These are phyloP conservation scores for Bombus huntii DNA, from an alignment of 1,140 invertebrate species.

Conservation along the genomic window DNA sequence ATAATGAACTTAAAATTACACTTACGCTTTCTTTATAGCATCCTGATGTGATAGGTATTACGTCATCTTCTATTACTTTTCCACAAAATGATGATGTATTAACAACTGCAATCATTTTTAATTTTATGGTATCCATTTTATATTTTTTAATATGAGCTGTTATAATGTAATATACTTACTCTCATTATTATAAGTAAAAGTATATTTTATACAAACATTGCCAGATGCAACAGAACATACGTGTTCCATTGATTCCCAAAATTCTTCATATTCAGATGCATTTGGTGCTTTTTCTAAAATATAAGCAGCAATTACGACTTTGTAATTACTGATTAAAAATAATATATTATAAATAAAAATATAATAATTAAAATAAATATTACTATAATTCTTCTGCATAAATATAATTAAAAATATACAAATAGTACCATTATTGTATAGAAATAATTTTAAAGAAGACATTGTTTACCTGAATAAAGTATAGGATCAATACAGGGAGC, in stretches of 20 bases:
- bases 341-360: constrained; percentile 17
- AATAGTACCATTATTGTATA: constrained; percentile 2
- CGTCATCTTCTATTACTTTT: constrained; percentile 63
- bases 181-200: constrained; percentile 58
- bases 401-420: background rate
- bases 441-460: background rate
- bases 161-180: constrained; percentile 56
- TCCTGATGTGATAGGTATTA: constrained; percentile 52
- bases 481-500: constrained; percentile 63
- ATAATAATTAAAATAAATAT: constrained; percentile 1
- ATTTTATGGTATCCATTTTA: background rate
- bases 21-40: constrained; percentile 68
- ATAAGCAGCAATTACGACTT: background rate
- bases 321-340: background rate
- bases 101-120: constrained; percentile 58
- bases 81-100: constrained; percentile 69
- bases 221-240: constrained; percentile 37
- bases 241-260: constrained; percentile 29
- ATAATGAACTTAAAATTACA: background rate
- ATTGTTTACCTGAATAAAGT: constrained; percentile 38
- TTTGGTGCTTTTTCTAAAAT: constrained; percentile 54
- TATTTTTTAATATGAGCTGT: background rate
- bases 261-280: constrained; percentile 12
- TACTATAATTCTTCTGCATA: background rate
- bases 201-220: constrained; percentile 69